phyloP scores from a whole-genome alignment of 2,888 invertebrate genomes.

The Drosophila fungiperda region DNA sequence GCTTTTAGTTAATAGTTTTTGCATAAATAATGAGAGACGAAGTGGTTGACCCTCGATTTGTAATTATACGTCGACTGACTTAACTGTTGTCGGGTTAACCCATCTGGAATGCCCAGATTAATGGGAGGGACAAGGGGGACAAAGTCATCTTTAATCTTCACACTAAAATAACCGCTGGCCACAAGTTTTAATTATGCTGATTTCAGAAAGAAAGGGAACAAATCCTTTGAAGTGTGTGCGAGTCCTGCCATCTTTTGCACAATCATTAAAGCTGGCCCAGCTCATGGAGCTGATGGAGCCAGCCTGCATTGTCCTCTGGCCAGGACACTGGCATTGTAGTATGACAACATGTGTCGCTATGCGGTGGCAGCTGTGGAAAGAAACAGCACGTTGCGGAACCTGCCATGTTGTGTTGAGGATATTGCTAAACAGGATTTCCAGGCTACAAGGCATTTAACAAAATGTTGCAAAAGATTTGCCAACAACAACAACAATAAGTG shows the following conservation, averaged over 20 bases:
- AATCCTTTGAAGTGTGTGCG: slow-evolving; percentile 22
- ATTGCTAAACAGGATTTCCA: slow-evolving; percentile 77
- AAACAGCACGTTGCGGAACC: slow-evolving; percentile 23
- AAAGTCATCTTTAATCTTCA: not conserved
- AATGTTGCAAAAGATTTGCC: slow-evolving; percentile 60
- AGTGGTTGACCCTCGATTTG: slow-evolving; percentile 49
- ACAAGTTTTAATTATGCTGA: slow-evolving; percentile 36
- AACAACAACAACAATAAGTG: slow-evolving; percentile 16
- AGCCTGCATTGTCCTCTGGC: slow-evolving; percentile 15
- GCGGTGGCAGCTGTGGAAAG: slow-evolving; percentile 25
- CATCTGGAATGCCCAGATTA: slow-evolving; percentile 27
- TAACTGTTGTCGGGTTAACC: not conserved
- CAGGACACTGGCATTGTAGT: slow-evolving; percentile 23
- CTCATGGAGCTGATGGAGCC: slow-evolving; percentile 18
- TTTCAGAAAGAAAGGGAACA: slow-evolving; percentile 7
- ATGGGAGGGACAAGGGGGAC: not conserved
- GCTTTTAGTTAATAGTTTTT: not conserved
- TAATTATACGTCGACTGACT: slow-evolving; percentile 51
- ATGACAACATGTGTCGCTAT: slow-evolving; percentile 42
- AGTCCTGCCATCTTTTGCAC: not conserved
- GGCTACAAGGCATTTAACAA: slow-evolving; percentile 72
- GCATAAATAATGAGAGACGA: not conserved
- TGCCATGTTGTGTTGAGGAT: slow-evolving; percentile 61
- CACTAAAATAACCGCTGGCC: slow-evolving; percentile 6
- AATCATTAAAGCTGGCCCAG: slow-evolving; percentile 23